Evolutionary conservation across 2,888 invertebrate species (phyloP).

Genomic region (Clitarchus hookeri): DNA sequence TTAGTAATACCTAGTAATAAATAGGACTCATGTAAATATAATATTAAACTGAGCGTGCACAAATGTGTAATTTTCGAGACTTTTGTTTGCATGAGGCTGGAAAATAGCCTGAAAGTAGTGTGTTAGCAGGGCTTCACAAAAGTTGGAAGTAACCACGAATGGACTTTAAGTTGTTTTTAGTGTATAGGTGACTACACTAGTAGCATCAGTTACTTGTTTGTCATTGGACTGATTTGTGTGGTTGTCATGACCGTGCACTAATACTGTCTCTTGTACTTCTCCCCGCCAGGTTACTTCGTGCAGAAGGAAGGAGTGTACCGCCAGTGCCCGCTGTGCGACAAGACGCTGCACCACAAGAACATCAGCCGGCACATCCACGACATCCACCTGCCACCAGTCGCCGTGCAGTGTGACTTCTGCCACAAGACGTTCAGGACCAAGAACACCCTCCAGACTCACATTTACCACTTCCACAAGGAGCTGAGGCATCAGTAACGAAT

Average conservation of each 20-base stretch:
- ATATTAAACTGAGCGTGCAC: too few species aligned
- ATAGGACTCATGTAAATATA: too few species aligned
- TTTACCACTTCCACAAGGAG: not conserved
- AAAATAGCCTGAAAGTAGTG: too few species aligned
- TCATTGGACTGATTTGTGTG: too few species aligned
- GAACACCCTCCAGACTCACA: not conserved
- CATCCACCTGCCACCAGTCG: not conserved
- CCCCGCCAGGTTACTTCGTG: not conserved
- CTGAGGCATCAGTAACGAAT: not conserved
- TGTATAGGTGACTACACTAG: too few species aligned
- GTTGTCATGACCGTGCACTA: not conserved
- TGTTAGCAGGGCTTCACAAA: too few species aligned
- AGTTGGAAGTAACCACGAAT: too few species aligned
- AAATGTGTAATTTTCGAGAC: too few species aligned
- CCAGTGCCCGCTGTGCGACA: conserved; percentile 1
- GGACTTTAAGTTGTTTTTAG: too few species aligned
- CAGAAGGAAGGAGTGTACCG: not conserved
- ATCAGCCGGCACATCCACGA: not conserved
- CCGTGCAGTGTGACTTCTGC: not conserved
- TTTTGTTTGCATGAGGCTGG: too few species aligned
- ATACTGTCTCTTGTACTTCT: not conserved
- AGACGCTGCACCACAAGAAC: conserved; percentile 6
- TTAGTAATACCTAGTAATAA: too few species aligned
- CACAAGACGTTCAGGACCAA: not conserved
- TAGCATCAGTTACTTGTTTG: too few species aligned